These are phyloP conservation scores for Mylabris phalerata DNA, from an alignment of 1,140 invertebrate genomes.

Conservation along the genomic window DNA sequence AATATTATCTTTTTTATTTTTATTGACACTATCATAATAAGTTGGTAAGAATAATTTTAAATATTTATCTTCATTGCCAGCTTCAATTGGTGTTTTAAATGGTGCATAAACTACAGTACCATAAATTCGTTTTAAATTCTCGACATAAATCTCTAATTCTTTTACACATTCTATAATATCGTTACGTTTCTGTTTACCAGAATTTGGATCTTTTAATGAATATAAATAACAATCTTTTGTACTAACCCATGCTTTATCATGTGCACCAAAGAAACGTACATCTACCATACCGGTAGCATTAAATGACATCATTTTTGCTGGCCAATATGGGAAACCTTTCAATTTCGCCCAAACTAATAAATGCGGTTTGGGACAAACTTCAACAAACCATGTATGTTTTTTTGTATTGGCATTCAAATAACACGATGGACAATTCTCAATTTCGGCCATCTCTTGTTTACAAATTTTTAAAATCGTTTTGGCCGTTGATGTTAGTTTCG, in stretches of 20 bases:
- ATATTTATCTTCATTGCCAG: slow-evolving; percentile 56
- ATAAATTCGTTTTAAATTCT: slow-evolving; percentile 64
- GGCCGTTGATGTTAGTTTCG: slow-evolving; percentile 69
- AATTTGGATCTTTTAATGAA: slow-evolving; percentile 59
- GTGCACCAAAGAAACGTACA: slow-evolving; percentile 89
- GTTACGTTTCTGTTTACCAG: slow-evolving; percentile 51
- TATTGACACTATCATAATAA: slow-evolving; percentile 38
- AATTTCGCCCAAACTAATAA: slow-evolving; percentile 86
- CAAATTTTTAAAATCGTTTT: slow-evolving; percentile 75
- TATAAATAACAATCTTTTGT: slow-evolving; percentile 78
- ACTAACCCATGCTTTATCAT: slow-evolving; percentile 87
- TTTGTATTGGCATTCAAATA: slow-evolving; percentile 80
- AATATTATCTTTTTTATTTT: background rate
- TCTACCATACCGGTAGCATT: slow-evolving; percentile 70
- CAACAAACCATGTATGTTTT: slow-evolving; percentile 79
- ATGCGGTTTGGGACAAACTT: slow-evolving; percentile 84
- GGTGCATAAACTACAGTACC: slow-evolving; percentile 73
- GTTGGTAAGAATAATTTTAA: slow-evolving; percentile 61
- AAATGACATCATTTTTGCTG: slow-evolving; percentile 80
- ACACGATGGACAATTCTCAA: slow-evolving; percentile 90
- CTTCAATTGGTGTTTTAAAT: slow-evolving; percentile 63
- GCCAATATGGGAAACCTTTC: slow-evolving; percentile 93
- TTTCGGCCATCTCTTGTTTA: slow-evolving; percentile 80
- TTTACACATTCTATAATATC: slow-evolving; percentile 59
- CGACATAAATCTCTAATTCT: slow-evolving; percentile 69